Percentiles rank a stretch among this genome's conserved stretches.
Conservation (phyloP, 2,888 invertebrate species). For the Kuschelorhynchus macadamiae region DNA sequence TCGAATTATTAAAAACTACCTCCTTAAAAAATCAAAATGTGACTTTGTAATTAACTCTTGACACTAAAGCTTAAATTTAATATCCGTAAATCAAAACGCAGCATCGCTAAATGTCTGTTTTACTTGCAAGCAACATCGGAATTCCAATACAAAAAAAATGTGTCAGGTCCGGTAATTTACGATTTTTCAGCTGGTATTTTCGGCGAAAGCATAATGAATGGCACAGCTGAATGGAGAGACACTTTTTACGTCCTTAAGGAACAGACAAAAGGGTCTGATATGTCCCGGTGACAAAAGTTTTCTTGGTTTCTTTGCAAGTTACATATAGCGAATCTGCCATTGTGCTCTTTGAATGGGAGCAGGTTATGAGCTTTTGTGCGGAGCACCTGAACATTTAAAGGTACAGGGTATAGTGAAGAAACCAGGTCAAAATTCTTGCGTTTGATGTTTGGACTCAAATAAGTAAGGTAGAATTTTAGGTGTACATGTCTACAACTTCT, state of each 20-base stretch:
- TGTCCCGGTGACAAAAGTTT: slow-evolving; percentile 49
- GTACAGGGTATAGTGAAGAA: slow-evolving; percentile 26
- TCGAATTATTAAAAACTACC: background rate
- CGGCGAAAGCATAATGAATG: slow-evolving; percentile 48
- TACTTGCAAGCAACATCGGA: slow-evolving; percentile 27
- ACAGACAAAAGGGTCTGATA: slow-evolving; percentile 35
- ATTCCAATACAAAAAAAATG: slow-evolving; percentile 28
- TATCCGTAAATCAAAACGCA: slow-evolving; percentile 17
- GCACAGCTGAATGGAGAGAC: slow-evolving; percentile 47
- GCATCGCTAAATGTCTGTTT: slow-evolving; percentile 27
- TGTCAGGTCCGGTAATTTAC: slow-evolving; percentile 44
- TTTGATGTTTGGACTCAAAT: background rate
- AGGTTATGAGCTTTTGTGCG: slow-evolving; percentile 48
- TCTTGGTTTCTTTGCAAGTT: slow-evolving; percentile 47
- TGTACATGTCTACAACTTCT: no score
- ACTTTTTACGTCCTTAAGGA: slow-evolving; percentile 46
- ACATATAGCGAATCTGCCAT: slow-evolving; percentile 50
- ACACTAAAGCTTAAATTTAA: slow-evolving; percentile 28
- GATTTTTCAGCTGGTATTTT: slow-evolving; percentile 48
- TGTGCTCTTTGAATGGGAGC: slow-evolving; percentile 46
- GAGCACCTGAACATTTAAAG: slow-evolving; percentile 49
- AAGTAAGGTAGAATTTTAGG: background rate
- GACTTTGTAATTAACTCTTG: slow-evolving; percentile 41
- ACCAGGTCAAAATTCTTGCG: slow-evolving; percentile 37
- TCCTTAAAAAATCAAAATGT: slow-evolving; percentile 23